Percentiles rank a stretch among this genome's conserved stretches.
Conservation (phyloP, 2,888 invertebrate genomes). For the Strigamia transsilvanica region DNA sequence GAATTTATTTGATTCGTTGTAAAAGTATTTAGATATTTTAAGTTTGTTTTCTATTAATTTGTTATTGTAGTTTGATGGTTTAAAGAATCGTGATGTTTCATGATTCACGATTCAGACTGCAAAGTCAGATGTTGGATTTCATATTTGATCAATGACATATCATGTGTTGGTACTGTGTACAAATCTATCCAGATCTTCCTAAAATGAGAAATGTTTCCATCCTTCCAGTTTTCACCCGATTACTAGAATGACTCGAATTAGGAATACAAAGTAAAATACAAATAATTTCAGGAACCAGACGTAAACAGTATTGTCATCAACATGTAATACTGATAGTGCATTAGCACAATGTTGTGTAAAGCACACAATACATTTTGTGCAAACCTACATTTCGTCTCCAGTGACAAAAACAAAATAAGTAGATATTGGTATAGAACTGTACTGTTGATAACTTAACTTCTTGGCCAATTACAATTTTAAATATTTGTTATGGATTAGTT, state of each 20-base stretch:
- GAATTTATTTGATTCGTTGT: too few relatives aligned
- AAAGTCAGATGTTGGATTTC: background rate
- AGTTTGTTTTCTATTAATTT: too few relatives aligned
- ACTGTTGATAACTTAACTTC: too few relatives aligned
- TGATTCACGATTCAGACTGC: background rate
- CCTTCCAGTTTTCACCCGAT: constrained; percentile 8
- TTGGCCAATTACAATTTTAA: too few relatives aligned
- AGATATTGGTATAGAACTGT: too few relatives aligned
- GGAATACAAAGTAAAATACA: background rate
- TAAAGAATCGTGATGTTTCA: background rate
- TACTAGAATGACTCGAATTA: background rate
- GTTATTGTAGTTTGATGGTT: too few relatives aligned
- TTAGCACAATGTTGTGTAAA: background rate
- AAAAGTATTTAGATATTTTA: too few relatives aligned
- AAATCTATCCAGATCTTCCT: constrained; percentile 8
- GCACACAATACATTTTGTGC: background rate
- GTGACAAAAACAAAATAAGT: background rate
- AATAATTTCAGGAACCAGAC: background rate
- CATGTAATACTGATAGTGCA: constrained; percentile 1
- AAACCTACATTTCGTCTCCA: background rate
- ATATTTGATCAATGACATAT: constrained; percentile 8
- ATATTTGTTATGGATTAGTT: too few relatives aligned
- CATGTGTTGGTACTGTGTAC: constrained; percentile 1
- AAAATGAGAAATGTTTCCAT: constrained; percentile 8
- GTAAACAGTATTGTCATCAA: constrained; percentile 1